Base-by-base conservation (phyloP, 1,140 invertebrate species). In the Dysdera silvatica region DNA sequence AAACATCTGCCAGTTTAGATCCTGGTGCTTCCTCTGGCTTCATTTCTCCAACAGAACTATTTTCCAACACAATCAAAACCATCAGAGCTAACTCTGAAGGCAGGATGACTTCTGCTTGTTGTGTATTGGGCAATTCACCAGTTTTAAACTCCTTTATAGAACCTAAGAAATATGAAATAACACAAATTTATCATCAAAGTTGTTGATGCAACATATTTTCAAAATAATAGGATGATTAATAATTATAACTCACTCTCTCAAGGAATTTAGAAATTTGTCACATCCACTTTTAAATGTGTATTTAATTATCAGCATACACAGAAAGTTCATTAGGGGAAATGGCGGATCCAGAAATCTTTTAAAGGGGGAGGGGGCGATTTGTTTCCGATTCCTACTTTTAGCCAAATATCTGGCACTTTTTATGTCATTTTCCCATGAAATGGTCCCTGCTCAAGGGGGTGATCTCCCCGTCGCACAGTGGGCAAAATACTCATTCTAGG, bases 41-140 rank as follows among this genome's bases (percentile, higher is more conserved):
- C n/a, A 63, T 48, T 12, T 63, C 61, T 14, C 61, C 41, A 6
- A 63, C 28, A 20, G 61, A 55, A 48, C 53, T 63, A 14, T 55
- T 55, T 32, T 63, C 61, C 24, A 63, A 18, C 8, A 63, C 61
- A 31, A 55, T 45, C 24, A 55, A 29, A 14, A 63, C 61, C 41
- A 55, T 52, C 61, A 63, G 55, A 7, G 61, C 61, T 20, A 63
- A 41, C 14, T 63, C 61, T n/a, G 56, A 63, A 18, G 61, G 61
- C 20, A 63, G 47, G 14, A 53, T 55, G 4, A 63, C 52, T 26
- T 63, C 61, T 1, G 61, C 61, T 7, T 26, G 26, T 56, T 63
- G 52, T 23, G 61, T 49, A 31, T 31, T 41, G 14, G 59, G 59
- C n/a, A 53, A n/a, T 28, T 61, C 59, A 14, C 35, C 59, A 23